These are phyloP conservation scores for Lemur catta DNA, from an alignment of 2,797 vertebrate species.

Conservation along the genomic window DNA sequence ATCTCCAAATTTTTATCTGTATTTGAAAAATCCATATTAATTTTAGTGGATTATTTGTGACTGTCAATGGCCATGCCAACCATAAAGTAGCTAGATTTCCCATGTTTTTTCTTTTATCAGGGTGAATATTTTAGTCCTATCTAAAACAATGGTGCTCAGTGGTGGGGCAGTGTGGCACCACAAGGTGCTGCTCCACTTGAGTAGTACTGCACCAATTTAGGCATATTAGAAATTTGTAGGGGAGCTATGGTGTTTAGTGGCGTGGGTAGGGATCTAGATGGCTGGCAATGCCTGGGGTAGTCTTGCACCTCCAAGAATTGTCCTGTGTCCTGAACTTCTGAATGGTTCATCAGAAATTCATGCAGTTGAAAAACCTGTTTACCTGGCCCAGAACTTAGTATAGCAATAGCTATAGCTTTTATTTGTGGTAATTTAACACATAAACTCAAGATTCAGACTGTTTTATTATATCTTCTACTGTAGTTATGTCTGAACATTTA, in stretches of 20 bases:
- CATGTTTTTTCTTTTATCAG: background rate
- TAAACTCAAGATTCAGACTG: background rate
- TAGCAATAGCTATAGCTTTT: background rate
- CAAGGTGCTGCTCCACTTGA: background rate
- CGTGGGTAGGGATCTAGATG: background rate
- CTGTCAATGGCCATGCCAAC: background rate
- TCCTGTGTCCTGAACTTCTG: background rate
- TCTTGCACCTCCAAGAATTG: background rate
- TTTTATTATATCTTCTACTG: background rate
- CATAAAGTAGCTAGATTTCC: background rate
- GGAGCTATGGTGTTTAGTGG: background rate
- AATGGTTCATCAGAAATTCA: slow-evolving; percentile 3
- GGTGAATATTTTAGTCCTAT: background rate
- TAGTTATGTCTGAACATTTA: slow-evolving; percentile 9
- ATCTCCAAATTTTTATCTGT: background rate
- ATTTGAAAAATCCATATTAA: background rate
- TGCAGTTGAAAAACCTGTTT: slow-evolving; percentile 6
- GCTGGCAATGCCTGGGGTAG: background rate
- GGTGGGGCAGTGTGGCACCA: background rate
- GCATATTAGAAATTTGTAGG: background rate
- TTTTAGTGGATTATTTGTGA: background rate
- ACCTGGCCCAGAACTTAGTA: background rate
- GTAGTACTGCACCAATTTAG: background rate
- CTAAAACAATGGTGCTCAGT: background rate
- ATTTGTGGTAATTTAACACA: background rate